phyloP scores from a whole-genome alignment of 2,113 vertebrate genomes.

The Alethe diademata region DNA sequence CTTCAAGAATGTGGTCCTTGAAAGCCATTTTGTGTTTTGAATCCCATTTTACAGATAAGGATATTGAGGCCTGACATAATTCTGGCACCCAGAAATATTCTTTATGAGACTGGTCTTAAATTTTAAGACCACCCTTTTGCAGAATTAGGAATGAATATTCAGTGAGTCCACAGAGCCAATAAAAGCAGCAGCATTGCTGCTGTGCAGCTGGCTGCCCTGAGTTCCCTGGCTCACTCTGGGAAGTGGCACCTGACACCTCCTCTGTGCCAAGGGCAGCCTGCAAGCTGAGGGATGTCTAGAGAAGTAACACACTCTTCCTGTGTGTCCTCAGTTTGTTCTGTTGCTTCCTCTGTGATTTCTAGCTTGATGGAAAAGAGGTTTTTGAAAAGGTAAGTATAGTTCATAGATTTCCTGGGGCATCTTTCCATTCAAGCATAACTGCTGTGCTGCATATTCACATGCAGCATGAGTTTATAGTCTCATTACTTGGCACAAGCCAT shows the following conservation, averaged over 20 bases:
- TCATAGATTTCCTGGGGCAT: neutral
- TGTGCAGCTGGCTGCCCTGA: neutral
- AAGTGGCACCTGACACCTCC: neutral
- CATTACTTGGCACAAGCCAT: neutral
- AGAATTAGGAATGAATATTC: neutral
- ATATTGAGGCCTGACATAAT: neutral
- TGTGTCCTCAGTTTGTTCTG: neutral
- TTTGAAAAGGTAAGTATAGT: neutral
- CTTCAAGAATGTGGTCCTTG: neutral
- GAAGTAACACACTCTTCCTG: neutral
- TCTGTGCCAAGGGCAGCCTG: neutral
- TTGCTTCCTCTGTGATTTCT: neutral
- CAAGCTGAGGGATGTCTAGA: neutral
- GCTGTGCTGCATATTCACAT: neutral
- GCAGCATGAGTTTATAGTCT: neutral
- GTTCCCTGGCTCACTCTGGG: neutral
- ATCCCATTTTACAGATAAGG: neutral
- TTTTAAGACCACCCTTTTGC: neutral
- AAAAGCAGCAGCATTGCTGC: neutral
- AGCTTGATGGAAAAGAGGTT: neutral
- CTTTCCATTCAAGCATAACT: neutral
- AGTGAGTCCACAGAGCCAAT: neutral
- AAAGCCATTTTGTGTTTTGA: neutral
- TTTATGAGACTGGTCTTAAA: neutral
- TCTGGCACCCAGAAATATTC: neutral